Evolutionary conservation across 2,888 invertebrate genomes (phyloP).

Genomic region (Tanypteryx hageni): DNA sequence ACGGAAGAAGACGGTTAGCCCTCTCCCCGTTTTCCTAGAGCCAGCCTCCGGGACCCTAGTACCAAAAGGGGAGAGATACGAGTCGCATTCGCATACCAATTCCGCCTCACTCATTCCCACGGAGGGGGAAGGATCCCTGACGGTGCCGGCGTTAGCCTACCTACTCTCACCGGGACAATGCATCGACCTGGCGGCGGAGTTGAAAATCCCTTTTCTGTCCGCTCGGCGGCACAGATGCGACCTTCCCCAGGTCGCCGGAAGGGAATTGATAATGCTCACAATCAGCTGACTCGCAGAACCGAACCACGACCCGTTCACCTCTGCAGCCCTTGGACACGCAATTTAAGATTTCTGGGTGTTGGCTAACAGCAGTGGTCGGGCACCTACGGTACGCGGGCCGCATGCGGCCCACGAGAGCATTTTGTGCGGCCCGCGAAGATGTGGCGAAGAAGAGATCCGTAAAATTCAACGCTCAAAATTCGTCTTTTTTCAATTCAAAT

Average conservation of each 20-base stretch:
- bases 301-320: background rate
- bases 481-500: no score
- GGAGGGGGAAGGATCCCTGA: background rate
- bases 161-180: background rate
- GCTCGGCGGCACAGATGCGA: background rate
- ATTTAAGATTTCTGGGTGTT: no score
- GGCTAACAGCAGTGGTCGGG: no score
- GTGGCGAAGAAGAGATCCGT: no score
- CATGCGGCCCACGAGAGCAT: no score
- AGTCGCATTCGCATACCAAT: background rate
- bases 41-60: background rate
- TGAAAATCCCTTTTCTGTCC: background rate
- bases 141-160: background rate
- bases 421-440: no score
- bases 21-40: background rate
- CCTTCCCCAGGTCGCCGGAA: background rate
- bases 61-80: background rate
- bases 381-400: no score
- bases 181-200: background rate
- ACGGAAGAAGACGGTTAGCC: background rate
- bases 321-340: background rate
- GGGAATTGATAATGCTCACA: background rate
- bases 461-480: no score
- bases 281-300: background rate
- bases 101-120: background rate